Conservation (phyloP, 1,140 invertebrate species). For the Octopus bimaculoides region DNA sequence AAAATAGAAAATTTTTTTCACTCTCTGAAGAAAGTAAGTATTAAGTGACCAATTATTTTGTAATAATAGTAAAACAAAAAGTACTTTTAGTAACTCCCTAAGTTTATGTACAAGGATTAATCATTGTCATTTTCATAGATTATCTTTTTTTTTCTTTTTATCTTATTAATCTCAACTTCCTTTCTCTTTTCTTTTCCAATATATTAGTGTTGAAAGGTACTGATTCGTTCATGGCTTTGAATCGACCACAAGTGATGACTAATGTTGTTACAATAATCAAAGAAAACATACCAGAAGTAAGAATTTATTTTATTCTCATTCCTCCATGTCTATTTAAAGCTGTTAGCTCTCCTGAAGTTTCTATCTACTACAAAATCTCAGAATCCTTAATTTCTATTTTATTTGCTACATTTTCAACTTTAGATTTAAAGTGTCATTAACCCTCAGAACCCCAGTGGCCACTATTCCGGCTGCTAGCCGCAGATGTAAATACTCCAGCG, state of each 20-base stretch:
- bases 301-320: not conserved
- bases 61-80: not conserved
- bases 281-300: conserved; percentile 73
- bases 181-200: too few species aligned
- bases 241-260: conserved; percentile 69
- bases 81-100: not conserved
- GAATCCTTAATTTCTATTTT: too few species aligned
- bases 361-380: too few species aligned
- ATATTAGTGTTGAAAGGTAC: conserved; percentile 65
- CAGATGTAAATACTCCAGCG: too few species aligned
- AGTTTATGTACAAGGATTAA: not conserved
- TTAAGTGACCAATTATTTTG: too few species aligned
- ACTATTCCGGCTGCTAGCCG: too few species aligned
- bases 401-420: too few species aligned
- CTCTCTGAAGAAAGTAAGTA: too few species aligned
- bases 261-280: conserved; percentile 75
- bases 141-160: conserved; percentile 22
- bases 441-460: too few species aligned
- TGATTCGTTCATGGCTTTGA: conserved; percentile 71
- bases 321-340: not conserved
- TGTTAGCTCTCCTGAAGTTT: not conserved
- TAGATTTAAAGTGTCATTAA: too few species aligned
- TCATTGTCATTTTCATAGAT: conserved; percentile 12
- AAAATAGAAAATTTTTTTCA: too few species aligned
- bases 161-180: too few species aligned